Evolutionary conservation across 1,140 invertebrate species (phyloP), one percentile per base, ranked within the genome.

Genomic region (Proales similis): DNA sequence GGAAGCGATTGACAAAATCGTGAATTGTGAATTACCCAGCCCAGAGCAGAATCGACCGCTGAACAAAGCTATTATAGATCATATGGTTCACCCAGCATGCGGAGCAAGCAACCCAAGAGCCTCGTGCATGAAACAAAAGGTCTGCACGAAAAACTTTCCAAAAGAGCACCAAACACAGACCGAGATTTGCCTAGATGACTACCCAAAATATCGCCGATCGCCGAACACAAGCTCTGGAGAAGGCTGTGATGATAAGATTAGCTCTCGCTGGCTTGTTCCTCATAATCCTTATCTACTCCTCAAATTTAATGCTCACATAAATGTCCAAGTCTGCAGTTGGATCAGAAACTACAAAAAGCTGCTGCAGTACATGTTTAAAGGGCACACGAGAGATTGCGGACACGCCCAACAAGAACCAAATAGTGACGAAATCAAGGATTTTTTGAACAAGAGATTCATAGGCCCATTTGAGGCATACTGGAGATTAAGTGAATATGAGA

Each of bases 331-430:
- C 20, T 67, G 66, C 29, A 64, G 29, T 14, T 61, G 64, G 7
- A 20, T 61, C 3, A 62, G 66, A 17, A 48, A 48, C 24, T 39
- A 64, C 17, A 66, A 67, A 36, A 78, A 71, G 38, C 70, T 68
- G 68, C 77, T 33, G 65, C 68, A 32, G 71, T 78, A 45, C 71
- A 70, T 65, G 64, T 70, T 68, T 65, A 68, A 66, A 68, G 77
- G 73, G 69, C 67, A 63, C 19, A 20, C 63, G 66, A 38, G 26
- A 64, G 57, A 47, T 48, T 22, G 47, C 17, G 29, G 30, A 39
- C 19, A 48, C n/a, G 14, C 14, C 17, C 20, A 63, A 12, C 9
- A 48, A 48, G 49, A 26, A 9, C 24, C 27, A 33, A 53, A 64
- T 30, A 29, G 30, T 11, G 46, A 67, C 68, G 45, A 67, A 39